These are phyloP conservation scores for Cheilinus undulatus DNA, from an alignment of 2,113 vertebrate genomes.

Conservation along the genomic window DNA sequence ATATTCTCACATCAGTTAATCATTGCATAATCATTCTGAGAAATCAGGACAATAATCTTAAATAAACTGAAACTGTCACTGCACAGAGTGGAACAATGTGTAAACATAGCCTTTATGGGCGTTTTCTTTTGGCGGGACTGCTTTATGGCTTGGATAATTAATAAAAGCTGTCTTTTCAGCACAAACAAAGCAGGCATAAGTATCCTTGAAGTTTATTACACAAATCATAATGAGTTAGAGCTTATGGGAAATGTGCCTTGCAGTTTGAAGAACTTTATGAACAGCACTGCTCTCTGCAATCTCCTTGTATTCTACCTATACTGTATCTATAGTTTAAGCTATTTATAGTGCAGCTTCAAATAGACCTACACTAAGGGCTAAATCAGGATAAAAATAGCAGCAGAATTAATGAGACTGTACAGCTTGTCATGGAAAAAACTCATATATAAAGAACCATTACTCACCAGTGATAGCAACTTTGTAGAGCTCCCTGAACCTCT, in stretches of 20 bases:
- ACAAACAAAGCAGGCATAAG: constrained; percentile 4
- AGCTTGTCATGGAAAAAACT: not conserved
- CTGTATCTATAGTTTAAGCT: not conserved
- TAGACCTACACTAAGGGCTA: not conserved
- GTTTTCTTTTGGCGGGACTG: not conserved
- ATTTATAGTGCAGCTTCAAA: not conserved
- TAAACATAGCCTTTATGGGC: too few species aligned
- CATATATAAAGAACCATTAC: constrained; percentile 57
- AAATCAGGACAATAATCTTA: not conserved
- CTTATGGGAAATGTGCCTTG: constrained; percentile 5
- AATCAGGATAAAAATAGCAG: not conserved
- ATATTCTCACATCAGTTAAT: constrained; percentile 6
- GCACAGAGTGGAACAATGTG: not conserved
- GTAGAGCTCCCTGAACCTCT: constrained; percentile 93
- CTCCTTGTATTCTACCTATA: too few species aligned
- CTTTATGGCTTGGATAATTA: constrained; percentile 1
- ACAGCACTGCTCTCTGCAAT: not conserved
- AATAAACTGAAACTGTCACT: not conserved
- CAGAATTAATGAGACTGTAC: not conserved
- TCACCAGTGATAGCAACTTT: constrained; percentile 96
- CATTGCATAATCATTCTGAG: not conserved
- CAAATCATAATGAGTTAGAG: constrained; percentile 5
- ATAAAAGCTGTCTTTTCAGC: not conserved
- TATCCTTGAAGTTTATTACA: constrained; percentile 11
- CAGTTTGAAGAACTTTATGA: not conserved